Evolutionary conservation across 2,797 vertebrate species (phyloP).

Genomic region (Euphonia xanthogaster): DNA sequence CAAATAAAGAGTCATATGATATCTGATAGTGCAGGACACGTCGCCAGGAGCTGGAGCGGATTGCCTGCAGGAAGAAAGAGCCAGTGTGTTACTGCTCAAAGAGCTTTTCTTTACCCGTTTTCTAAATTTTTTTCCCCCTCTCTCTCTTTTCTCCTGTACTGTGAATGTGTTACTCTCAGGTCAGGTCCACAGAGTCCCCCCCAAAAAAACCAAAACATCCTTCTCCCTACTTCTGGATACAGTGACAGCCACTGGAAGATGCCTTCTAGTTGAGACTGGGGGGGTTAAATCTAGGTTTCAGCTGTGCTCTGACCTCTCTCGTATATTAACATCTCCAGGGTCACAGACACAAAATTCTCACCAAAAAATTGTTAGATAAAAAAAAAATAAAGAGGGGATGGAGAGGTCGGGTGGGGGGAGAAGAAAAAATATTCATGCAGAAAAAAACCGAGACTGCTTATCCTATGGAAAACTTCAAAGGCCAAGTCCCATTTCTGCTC

Average conservation of each 20-base stretch:
- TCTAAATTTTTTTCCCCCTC: background rate
- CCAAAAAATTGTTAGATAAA: background rate
- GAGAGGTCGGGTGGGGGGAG: background rate
- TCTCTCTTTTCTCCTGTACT: slow-evolving; percentile 72
- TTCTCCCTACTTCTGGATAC: slow-evolving; percentile 66
- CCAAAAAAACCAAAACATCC: slow-evolving; percentile 67
- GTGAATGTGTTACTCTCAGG: slow-evolving; percentile 78
- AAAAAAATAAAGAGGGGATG: background rate
- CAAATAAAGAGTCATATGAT: slow-evolving; percentile 86
- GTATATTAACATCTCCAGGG: background rate
- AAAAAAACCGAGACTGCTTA: background rate
- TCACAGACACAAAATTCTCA: slow-evolving; percentile 30
- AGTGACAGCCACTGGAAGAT: slow-evolving; percentile 60
- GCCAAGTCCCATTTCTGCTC: slow-evolving; percentile 14
- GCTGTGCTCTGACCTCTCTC: background rate
- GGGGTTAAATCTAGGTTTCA: slow-evolving; percentile 24
- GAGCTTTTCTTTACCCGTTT: slow-evolving; percentile 80
- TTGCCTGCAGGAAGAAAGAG: slow-evolving; percentile 85
- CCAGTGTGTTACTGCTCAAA: slow-evolving; percentile 84
- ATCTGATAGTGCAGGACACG: slow-evolving; percentile 84
- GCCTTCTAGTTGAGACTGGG: slow-evolving; percentile 31
- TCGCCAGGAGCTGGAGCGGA: slow-evolving; percentile 83
- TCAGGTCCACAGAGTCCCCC: slow-evolving; percentile 72
- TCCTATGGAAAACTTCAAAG: slow-evolving; percentile 71
- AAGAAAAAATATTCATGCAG: slow-evolving; percentile 3